A percentile compares a stretch with the other conserved stretches of the same genome.
These are phyloP conservation scores for Cantharis lateralis DNA, from an alignment of 2,888 invertebrate species.

Conservation along the genomic window DNA sequence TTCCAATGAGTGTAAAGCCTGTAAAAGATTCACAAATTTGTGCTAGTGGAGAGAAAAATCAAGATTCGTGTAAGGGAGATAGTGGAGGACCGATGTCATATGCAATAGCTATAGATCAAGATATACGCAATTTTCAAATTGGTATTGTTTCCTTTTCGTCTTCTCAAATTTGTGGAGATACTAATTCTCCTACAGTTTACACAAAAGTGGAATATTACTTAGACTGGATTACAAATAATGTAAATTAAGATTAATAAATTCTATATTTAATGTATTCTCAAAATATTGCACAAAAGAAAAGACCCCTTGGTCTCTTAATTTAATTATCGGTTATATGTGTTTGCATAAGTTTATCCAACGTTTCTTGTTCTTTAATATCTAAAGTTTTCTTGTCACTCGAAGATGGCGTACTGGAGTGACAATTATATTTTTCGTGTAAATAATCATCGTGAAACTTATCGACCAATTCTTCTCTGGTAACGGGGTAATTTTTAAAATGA, in stretches of 20 bases:
- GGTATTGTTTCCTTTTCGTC: conserved; percentile 58
- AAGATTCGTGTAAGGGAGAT: conserved; percentile 56
- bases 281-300: neutral
- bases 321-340: conserved; percentile 9
- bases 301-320: too few relatives aligned
- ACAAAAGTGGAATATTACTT: conserved; percentile 53
- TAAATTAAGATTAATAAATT: conserved; percentile 27
- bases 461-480: conserved; percentile 47
- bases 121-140: conserved; percentile 47
- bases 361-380: neutral
- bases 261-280: neutral
- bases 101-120: conserved; percentile 32
- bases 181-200: conserved; percentile 55
- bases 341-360: conserved; percentile 10
- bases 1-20: conserved; percentile 44
- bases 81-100: conserved; percentile 57
- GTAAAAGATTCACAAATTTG: conserved; percentile 55
- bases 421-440: conserved; percentile 10
- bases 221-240: conserved; percentile 55
- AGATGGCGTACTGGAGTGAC: conserved; percentile 6
- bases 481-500: conserved; percentile 56
- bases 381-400: conserved; percentile 2
- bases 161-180: conserved; percentile 49
- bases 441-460: conserved; percentile 44
- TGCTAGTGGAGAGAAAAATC: conserved; percentile 49